Percentiles rank a stretch among this genome's conserved stretches.
phyloP scores from a whole-genome alignment of 2,113 vertebrate genomes.

The Brienomyrus brachyistius region DNA sequence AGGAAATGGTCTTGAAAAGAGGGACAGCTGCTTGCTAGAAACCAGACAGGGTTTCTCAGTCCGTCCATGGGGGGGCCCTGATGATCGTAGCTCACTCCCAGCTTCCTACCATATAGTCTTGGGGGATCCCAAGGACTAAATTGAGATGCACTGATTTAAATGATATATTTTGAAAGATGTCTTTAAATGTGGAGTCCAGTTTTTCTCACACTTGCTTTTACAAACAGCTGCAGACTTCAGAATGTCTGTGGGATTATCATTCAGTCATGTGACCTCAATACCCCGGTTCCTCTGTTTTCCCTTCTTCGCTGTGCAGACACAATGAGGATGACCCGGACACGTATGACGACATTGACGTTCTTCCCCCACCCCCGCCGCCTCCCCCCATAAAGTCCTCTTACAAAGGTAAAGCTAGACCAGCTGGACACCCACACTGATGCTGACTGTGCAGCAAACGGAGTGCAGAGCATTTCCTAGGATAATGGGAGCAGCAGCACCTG shows the following conservation, averaged over 20 bases:
- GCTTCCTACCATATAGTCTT: background rate
- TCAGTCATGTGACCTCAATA: background rate
- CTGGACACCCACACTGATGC: background rate
- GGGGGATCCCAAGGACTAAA: background rate
- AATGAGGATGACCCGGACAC: conserved; percentile 41
- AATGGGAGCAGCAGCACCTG: background rate
- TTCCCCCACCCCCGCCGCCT: conserved; percentile 38
- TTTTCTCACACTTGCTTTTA: background rate
- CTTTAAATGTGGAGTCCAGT: background rate
- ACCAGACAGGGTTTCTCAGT: background rate
- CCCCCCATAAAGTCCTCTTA: conserved; percentile 29
- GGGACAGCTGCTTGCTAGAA: background rate
- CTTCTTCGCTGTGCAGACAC: conserved; percentile 27
- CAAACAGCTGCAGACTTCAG: background rate
- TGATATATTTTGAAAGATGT: background rate
- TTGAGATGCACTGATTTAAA: background rate
- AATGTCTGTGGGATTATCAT: background rate
- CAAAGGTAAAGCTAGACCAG: conserved; percentile 25
- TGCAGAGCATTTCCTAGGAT: background rate
- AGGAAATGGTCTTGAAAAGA: background rate
- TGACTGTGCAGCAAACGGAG: background rate
- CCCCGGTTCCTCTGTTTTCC: background rate
- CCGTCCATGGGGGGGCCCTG: background rate
- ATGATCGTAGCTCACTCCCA: background rate
- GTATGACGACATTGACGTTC: conserved; percentile 56